phyloP scores from a whole-genome alignment of 2,888 invertebrate genomes.

The Teleogryllus oceanicus region DNA sequence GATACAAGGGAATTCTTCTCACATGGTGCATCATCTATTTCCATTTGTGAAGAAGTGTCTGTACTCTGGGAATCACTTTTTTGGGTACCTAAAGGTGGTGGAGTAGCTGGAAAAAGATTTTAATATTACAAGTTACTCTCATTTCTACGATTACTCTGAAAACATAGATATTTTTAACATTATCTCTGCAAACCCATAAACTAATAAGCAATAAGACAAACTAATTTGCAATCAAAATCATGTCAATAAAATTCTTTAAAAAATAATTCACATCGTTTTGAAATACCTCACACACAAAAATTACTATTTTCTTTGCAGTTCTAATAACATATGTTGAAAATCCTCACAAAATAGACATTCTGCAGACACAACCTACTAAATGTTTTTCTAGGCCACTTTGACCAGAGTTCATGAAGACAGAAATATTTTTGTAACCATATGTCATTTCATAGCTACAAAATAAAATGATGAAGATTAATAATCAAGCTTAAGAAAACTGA shows the following conservation, averaged over 20 bases:
- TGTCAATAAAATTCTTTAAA: no score
- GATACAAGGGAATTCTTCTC: slow-evolving; percentile 52
- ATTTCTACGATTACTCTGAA: neutral
- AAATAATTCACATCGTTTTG: no score
- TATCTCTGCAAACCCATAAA: no score
- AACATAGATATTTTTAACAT: no score
- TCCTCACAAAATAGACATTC: neutral
- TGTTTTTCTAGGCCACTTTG: neutral
- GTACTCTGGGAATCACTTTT: slow-evolving; percentile 48
- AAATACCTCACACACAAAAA: no score
- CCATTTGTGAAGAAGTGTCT: slow-evolving; percentile 54
- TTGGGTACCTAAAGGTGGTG: slow-evolving; percentile 35
- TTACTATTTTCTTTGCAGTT: no score
- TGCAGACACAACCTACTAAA: neutral
- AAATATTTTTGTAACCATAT: neutral
- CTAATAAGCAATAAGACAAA: no score
- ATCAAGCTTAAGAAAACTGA: no score
- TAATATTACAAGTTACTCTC: neutral
- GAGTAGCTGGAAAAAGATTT: slow-evolving; percentile 19
- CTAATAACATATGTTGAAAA: no score
- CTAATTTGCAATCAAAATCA: no score
- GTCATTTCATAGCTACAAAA: no score
- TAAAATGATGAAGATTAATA: no score
- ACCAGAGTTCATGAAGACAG: neutral
- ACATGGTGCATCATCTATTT: slow-evolving; percentile 54